Conservation (phyloP, 1,140 invertebrate genomes). For the Trachymyrmex cornetzi region DNA sequence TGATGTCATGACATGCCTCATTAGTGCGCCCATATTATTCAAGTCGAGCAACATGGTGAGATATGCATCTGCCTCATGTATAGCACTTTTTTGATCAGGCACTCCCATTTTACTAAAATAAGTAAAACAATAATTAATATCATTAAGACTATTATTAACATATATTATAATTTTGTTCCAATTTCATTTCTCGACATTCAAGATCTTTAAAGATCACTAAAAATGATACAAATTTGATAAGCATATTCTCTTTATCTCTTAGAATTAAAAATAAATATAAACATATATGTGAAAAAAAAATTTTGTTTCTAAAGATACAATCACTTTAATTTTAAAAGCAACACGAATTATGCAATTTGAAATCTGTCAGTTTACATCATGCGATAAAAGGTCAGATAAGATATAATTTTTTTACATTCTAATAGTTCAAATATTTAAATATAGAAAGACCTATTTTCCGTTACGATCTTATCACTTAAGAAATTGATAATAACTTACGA, state of each 20-base stretch:
- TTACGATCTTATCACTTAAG: background rate
- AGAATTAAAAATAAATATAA: slow-evolving; percentile 28
- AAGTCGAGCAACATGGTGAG: slow-evolving; percentile 96
- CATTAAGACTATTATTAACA: background rate
- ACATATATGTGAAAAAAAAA: background rate
- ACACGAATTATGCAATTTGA: background rate
- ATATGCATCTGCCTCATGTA: slow-evolving; percentile 94
- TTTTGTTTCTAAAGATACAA: background rate
- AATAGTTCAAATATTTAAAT: background rate
- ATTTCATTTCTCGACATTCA: background rate
- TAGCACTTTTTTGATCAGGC: slow-evolving; percentile 88
- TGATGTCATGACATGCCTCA: slow-evolving; percentile 96
- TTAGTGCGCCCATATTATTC: slow-evolving; percentile 97
- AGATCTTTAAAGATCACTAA: background rate
- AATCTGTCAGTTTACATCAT: background rate
- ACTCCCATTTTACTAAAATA: slow-evolving; percentile 82
- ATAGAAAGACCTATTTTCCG: background rate
- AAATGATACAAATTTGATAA: background rate
- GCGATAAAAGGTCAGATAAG: background rate
- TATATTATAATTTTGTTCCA: slow-evolving; percentile 40
- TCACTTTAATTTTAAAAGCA: background rate
- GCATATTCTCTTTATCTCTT: background rate
- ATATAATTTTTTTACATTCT: background rate
- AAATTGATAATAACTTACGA: background rate
- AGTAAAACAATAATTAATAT: slow-evolving; percentile 27